phyloP scores from a whole-genome alignment of 2,888 invertebrate species.

The Drosophila setosimentum region DNA sequence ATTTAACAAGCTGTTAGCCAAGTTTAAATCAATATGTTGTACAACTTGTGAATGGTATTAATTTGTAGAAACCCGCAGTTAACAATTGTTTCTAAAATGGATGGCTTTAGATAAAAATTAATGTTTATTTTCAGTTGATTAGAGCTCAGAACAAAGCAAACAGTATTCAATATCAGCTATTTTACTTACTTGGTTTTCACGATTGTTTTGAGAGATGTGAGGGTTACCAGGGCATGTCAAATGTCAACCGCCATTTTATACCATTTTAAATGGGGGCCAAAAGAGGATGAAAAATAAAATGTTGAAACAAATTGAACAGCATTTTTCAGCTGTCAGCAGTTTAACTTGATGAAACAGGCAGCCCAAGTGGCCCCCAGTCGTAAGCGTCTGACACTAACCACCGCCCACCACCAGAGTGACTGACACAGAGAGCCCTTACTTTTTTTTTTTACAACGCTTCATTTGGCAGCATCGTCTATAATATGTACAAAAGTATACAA shows the following conservation, averaged over 20 bases:
- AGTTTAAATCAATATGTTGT: neutral
- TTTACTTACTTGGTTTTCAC: conserved; percentile 39
- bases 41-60: neutral
- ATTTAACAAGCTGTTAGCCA: neutral
- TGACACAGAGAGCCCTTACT: conserved; percentile 9
- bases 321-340: conserved; percentile 77
- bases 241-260: conserved; percentile 67
- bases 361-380: conserved; percentile 25
- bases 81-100: neutral
- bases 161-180: conserved; percentile 33
- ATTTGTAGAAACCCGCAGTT: neutral
- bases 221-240: conserved; percentile 45
- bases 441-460: conserved; percentile 45
- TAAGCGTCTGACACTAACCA: neutral
- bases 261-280: conserved; percentile 47
- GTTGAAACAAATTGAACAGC: conserved; percentile 55
- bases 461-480: conserved; percentile 73
- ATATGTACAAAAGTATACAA: conserved; percentile 62
- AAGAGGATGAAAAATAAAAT: conserved; percentile 22
- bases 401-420: conserved; percentile 1
- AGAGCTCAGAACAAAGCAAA: conserved; percentile 15
- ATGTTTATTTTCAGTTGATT: conserved; percentile 30
- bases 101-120: neutral
- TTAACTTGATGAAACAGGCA: conserved; percentile 59
- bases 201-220: conserved; percentile 15